Evolutionary conservation across 2,113 vertebrate genomes (phyloP), one percentile per base, ranked within the genome.

Genomic region (Thunnus thynnus): DNA sequence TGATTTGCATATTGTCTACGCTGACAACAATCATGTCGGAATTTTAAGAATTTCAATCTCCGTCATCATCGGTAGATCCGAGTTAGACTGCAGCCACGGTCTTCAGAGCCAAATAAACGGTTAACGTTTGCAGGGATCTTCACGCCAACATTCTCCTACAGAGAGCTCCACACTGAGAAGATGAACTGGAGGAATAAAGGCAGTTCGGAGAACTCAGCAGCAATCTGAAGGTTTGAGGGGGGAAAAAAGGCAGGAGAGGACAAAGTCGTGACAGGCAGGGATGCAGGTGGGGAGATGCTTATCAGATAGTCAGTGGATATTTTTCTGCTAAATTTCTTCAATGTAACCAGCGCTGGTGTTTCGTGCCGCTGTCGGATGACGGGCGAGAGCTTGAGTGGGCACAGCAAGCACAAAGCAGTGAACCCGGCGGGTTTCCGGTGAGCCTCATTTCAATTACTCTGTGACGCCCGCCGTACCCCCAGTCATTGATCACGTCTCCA

Each of bases 401-500:
- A 64, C 56, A 5, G 64, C 48, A 9, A 46, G 54, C 41, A 11
- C 50, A 54, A 52, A 76, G 52, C 22, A 0, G 78, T 13, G 22
- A 77, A 68, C 61, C 76, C 8, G 11, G 20, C 22, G 50, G 67
- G 55, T 54, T 66, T 62, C 30, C 17, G 3, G 6, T 13, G 56
- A 78, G 80, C 54, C 56, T 61, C 62, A 65, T 80, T 88, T 86
- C 80, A 83, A 73, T 86, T 76, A 70, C 66, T 52, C 48, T 5
- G 62, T 70, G 61, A 73, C 22, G 54, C 47, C 68, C 22, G 62
- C 75, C 76, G 70, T 74, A 57, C 63, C 81, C 18, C 8, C 32
- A 7, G 70, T 47, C 70, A 81, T 83, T 82, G 85, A 89, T 91
- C 85, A 73, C 27, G 27, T 63, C 80, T 62, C 32, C 2, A 67